phyloP scores from a whole-genome alignment of 2,113 vertebrate species.

The Peromyscus leucopus region DNA sequence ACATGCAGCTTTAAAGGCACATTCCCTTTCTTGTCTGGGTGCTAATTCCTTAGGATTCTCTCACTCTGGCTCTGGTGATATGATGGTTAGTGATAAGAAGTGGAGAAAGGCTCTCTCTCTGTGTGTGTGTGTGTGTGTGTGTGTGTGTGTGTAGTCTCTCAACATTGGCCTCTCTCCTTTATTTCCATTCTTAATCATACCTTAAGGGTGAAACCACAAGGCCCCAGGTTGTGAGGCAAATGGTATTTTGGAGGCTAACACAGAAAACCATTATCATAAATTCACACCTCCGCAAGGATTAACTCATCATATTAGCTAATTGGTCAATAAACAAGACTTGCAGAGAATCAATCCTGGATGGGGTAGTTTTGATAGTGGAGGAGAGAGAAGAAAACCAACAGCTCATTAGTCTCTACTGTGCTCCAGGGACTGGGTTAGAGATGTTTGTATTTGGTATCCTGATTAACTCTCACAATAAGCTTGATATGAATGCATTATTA shows the following conservation, averaged over 20 bases:
- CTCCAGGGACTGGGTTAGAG: not conserved
- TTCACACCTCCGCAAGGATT: conserved; percentile 52
- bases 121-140: no score
- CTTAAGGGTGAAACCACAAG: not conserved
- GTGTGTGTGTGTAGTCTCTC: not conserved
- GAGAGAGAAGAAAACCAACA: not conserved
- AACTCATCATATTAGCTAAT: conserved; percentile 51
- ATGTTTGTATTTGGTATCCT: not conserved
- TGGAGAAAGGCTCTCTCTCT: not conserved
- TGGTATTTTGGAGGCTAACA: conserved; percentile 29
- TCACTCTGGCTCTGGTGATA: not conserved
- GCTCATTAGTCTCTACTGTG: conserved; percentile 21
- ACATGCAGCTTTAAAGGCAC: not conserved
- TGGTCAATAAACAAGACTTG: conserved; percentile 9
- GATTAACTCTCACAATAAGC: conserved; percentile 30
- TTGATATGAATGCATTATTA: not conserved
- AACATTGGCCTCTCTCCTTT: not conserved
- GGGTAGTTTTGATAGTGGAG: conserved; percentile 28
- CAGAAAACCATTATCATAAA: conserved; percentile 40
- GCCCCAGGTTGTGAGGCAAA: conserved; percentile 11
- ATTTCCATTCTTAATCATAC: not conserved
- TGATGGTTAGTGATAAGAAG: not conserved
- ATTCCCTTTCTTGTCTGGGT: not conserved
- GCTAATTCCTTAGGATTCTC: not conserved
- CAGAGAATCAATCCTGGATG: not conserved